These are phyloP conservation scores for Polydesmus complanatus DNA, from an alignment of 2,888 invertebrate species.

Conservation along the genomic window DNA sequence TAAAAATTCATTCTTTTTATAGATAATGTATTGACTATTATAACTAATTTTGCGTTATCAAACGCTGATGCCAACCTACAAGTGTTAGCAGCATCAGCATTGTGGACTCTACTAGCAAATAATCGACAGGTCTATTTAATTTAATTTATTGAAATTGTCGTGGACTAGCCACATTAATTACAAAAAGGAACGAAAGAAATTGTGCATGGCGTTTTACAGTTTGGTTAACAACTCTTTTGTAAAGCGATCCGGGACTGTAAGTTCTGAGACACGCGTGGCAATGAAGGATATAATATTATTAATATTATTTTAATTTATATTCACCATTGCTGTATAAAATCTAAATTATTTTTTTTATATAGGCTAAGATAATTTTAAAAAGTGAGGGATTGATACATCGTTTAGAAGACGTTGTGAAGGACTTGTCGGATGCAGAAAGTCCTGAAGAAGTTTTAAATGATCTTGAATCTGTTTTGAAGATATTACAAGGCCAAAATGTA, in stretches of 20 bases:
- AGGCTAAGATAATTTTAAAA: slow-evolving; percentile 2
- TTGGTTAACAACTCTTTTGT: too few relatives aligned
- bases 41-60: slow-evolving; percentile 2
- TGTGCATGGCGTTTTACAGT: background rate
- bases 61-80: background rate
- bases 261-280: background rate
- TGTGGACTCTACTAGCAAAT: slow-evolving; percentile 6
- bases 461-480: too few relatives aligned
- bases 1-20: background rate
- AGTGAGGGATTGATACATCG: background rate
- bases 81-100: slow-evolving; percentile 2
- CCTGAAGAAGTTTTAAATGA: too few relatives aligned
- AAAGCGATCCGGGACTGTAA: too few relatives aligned
- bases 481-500: too few relatives aligned
- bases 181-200: background rate
- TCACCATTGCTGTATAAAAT: background rate
- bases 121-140: slow-evolving; percentile 8
- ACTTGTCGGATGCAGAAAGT: too few relatives aligned
- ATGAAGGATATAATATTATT: background rate
- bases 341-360: background rate
- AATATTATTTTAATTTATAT: background rate
- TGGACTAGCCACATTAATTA: background rate
- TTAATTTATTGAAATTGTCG: too few relatives aligned
- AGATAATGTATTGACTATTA: slow-evolving; percentile 2
- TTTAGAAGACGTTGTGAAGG: too few relatives aligned